Percentiles rank a stretch among this genome's conserved stretches.
phyloP scores from a whole-genome alignment of 2,888 invertebrate species.

The Galeopsomyia nigrocyanea region DNA sequence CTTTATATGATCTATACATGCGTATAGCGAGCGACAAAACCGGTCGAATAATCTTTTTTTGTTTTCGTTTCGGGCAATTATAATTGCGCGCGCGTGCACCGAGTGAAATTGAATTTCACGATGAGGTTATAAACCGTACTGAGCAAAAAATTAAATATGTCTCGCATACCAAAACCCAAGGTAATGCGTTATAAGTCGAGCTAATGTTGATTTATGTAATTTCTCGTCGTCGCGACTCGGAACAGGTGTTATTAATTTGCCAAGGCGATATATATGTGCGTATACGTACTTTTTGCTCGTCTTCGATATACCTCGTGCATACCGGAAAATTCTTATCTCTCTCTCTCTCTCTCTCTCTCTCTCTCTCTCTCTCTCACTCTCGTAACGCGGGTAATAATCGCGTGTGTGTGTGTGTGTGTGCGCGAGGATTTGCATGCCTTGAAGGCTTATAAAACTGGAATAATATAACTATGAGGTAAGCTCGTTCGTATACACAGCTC shows the following conservation, averaged over 20 bases:
- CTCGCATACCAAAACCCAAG: conserved; percentile 15
- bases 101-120: conserved; percentile 22
- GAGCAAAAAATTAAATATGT: neutral
- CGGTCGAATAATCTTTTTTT: too few species aligned
- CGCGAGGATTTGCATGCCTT: conserved; percentile 15
- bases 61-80: too few species aligned
- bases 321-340: conserved; percentile 24
- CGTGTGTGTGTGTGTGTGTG: too few species aligned
- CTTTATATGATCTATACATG: too few species aligned
- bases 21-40: too few species aligned
- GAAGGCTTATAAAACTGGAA: neutral
- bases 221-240: neutral
- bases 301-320: neutral
- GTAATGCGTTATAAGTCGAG: neutral
- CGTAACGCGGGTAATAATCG: too few species aligned
- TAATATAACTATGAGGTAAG: conserved; percentile 23
- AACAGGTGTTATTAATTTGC: conserved; percentile 15
- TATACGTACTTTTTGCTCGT: neutral
- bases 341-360: too few species aligned
- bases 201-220: conserved; percentile 32
- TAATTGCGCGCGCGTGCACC: too few species aligned
- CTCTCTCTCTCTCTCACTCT: too few species aligned
- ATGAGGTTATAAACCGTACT: neutral
- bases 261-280: neutral
- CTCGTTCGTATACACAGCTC: conserved; percentile 1